These are phyloP conservation scores for Thysanoteuthis rhombus DNA, from an alignment of 2,888 invertebrate genomes.

Conservation along the genomic window DNA sequence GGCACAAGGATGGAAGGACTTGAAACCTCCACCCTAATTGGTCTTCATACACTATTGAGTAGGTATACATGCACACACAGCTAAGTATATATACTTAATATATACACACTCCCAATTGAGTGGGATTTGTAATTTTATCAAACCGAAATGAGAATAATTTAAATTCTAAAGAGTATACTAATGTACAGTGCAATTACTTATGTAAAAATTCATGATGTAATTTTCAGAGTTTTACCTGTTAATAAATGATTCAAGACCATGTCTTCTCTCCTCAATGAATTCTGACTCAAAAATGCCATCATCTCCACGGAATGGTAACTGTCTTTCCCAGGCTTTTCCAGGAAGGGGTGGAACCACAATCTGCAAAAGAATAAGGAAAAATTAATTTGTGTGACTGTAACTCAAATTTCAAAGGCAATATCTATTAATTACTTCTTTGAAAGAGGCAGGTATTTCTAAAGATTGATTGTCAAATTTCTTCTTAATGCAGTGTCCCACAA, in stretches of 20 bases:
- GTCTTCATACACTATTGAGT: too few species aligned
- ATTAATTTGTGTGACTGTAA: not conserved
- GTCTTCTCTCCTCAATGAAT: constrained; percentile 98
- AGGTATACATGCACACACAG: too few species aligned
- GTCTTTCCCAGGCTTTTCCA: constrained; percentile 97
- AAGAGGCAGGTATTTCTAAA: too few species aligned
- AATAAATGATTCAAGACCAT: constrained; percentile 95
- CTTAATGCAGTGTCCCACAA: too few species aligned
- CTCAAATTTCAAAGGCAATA: not conserved
- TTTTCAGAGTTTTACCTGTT: constrained; percentile 80
- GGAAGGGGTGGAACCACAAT: constrained; percentile 98
- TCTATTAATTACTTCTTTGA: too few species aligned
- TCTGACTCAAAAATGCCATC: constrained; percentile 99
- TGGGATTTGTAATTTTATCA: not conserved
- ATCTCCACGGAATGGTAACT: constrained; percentile 96
- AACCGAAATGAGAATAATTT: not conserved
- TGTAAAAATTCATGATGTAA: not conserved
- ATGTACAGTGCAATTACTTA: too few species aligned
- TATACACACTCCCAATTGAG: too few species aligned
- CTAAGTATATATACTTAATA: too few species aligned
- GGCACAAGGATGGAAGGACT: too few species aligned
- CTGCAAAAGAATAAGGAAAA: constrained; percentile 69
- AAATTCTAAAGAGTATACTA: too few species aligned
- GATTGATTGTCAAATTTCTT: too few species aligned
- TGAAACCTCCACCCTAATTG: too few species aligned